Evolutionary conservation across 2,113 vertebrate species (phyloP), one percentile per base, ranked within the genome.

Genomic region (Ophthalmolycus amberensis): DNA sequence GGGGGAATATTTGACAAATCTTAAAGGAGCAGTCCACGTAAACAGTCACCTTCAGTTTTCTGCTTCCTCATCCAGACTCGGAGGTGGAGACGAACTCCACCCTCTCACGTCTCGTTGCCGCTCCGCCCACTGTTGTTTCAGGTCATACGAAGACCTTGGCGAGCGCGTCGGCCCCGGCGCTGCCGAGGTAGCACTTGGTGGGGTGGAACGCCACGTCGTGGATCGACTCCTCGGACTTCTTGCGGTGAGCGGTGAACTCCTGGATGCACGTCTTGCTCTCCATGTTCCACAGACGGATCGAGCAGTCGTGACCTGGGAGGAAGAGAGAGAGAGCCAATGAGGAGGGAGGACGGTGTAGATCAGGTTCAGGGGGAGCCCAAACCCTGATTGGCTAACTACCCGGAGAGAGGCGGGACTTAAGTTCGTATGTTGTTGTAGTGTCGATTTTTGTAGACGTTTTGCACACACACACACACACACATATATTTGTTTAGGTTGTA

Each of bases 211-310:
- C 97, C 94, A 99, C 98, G 46, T 97, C 97, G 48, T 99, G 96
- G 93, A 99, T 99, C 1, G 98, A 98, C 91, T 99, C 98, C 42
- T 98, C 97, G 42, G 96, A 97, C 91, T 99, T 99, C 92, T 98
- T 99, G 71, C 98, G 96, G 94, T 99, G 98, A 56, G 97, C 98
- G 2, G 98, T 99, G 92, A 99, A 98, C 91, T 99, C 98, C 82
- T 99, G 98, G 93, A 99, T 97, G 92, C 98, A 99, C 0, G 97
- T 99, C 92, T 97, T 98, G 88, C 95, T 99, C 93, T 99, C 98
- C 90, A 99, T 96, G 94, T 98, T 99, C 98, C 98, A 99, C 82
- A 99, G 95, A 58, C 97, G 97, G 91, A 99, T 96, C 0, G 98
- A 99, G 95, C 97, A 99, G 94, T 99, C 98, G 22, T 99, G 98